Percentiles rank a stretch among this genome's conserved stretches.
Conservation (phyloP, 35 echinoderm and acorn worm species). For the Ophiothrix spiculata region DNA sequence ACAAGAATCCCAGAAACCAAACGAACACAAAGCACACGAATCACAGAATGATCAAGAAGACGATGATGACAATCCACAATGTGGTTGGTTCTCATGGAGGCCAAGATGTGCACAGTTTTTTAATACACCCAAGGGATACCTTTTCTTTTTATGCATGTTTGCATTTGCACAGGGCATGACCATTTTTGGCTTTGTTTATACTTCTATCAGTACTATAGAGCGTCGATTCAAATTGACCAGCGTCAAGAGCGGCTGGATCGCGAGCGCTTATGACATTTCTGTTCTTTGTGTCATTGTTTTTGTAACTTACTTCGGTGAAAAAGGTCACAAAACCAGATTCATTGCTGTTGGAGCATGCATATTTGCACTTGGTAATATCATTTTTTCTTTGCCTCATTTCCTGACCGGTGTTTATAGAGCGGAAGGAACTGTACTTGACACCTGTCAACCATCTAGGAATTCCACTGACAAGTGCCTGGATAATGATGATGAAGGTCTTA, state of each 20-base stretch:
- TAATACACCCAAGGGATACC: conserved; percentile 54
- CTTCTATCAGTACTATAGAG: conserved; percentile 72
- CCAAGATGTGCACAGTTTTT: conserved; percentile 51
- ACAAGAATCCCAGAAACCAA: no score
- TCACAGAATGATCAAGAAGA: conserved; percentile 13
- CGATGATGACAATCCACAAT: conserved; percentile 36
- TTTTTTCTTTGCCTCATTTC: conserved; percentile 74
- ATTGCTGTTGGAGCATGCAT: conserved; percentile 55
- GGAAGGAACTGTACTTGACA: conserved; percentile 17
- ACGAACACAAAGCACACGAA: no score
- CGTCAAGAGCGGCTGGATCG: conserved; percentile 59
- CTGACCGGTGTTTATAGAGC: conserved; percentile 40
- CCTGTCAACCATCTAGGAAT: neutral
- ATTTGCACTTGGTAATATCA: conserved; percentile 50
- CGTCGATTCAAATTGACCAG: conserved; percentile 72
- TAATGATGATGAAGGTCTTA: neutral
- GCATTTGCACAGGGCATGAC: conserved; percentile 70
- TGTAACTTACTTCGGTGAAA: conserved; percentile 79
- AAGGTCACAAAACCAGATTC: conserved; percentile 54
- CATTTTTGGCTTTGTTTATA: conserved; percentile 59
- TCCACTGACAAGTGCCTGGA: neutral
- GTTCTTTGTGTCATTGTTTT: conserved; percentile 50
- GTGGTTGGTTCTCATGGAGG: conserved; percentile 58
- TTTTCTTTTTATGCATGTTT: conserved; percentile 59
- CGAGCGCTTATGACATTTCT: conserved; percentile 68